Evolutionary conservation across 2,113 vertebrate genomes (phyloP).

Genomic region (Callipepla squamata): DNA sequence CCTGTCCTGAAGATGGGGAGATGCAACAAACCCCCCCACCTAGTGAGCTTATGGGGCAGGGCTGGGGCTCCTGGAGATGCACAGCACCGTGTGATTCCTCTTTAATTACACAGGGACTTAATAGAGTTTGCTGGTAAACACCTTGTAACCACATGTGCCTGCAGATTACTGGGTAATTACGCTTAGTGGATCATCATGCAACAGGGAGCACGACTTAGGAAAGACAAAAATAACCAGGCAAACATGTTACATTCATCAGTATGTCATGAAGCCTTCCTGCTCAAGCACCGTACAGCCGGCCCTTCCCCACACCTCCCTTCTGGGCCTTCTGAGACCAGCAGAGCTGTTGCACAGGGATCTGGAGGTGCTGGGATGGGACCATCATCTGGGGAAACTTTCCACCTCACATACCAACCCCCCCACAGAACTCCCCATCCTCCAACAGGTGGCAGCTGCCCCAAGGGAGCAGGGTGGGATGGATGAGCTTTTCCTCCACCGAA

Average conservation of each 20-base stretch:
- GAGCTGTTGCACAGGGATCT: not conserved
- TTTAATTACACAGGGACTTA: conserved; percentile 61
- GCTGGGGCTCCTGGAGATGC: not conserved
- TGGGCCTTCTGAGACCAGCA: not conserved
- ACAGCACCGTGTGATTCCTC: conserved; percentile 1
- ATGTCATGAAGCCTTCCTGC: not conserved
- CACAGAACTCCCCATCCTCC: not conserved
- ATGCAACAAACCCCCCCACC: not conserved
- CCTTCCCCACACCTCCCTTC: not conserved
- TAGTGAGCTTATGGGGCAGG: not conserved
- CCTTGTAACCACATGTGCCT: conserved; percentile 42
- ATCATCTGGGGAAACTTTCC: not conserved
- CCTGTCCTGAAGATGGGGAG: not conserved
- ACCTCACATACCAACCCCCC: not conserved
- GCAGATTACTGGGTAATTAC: conserved; percentile 43
- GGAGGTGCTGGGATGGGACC: not conserved
- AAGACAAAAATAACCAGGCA: conserved; percentile 58
- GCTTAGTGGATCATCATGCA: conserved; percentile 55
- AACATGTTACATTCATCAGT: not conserved
- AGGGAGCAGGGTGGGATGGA: not conserved
- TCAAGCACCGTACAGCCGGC: not conserved
- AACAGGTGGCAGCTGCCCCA: not conserved
- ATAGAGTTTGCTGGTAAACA: conserved; percentile 69
- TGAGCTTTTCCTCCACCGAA: not conserved
- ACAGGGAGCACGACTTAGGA: conserved; percentile 11